Evolutionary conservation across 2,113 vertebrate species (phyloP), one percentile per base, ranked within the genome.

Genomic region (Spea multiplicata): DNA sequence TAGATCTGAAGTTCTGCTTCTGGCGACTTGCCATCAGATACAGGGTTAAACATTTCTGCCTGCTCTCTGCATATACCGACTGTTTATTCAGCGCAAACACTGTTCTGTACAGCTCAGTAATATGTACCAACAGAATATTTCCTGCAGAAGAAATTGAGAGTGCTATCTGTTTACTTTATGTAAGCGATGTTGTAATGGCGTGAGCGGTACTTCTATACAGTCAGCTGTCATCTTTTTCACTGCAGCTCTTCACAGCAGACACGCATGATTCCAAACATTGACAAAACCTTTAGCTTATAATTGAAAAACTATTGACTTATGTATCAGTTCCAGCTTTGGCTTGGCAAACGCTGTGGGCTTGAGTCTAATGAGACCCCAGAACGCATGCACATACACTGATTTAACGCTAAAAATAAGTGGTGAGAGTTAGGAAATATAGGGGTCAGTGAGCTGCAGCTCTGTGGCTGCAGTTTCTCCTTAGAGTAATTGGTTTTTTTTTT

Each of bases 261-360:
- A 82, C 76, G 84, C 6, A 74, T 17, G n/a, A 61, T 70, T 69
- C 78, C 80, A 76, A 84, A 85, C 76, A 84, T 75, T 75, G 74
- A 84, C 83, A 82, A 72, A 80, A 73, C 70, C 72, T 80, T 75
- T 86, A 78, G 82, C 70, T 6, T 57, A 52, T 86, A 82, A 17
- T 81, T 76, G 82, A 85, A 68, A 30, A 75, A 80, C 82, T 78
- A 75, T 75, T 66, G 62, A 66, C 64, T 81, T 75, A 72, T 48
- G 74, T 82, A 66, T 17, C 3, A 84, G 30, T 30, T 30, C 30
- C 30, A 30, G 30, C 30, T 30, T 30, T 30, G 30, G 30, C 30
- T 30, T 30, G 30, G 30, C 30, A 2, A 30, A 30, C 30, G 30
- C 30, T 30, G 30, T 30, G 30, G 30, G 30, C 30, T 30, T 30